A percentile compares a stretch with the other conserved stretches of the same genome.
These are phyloP conservation scores for Thalassarche chlororhynchos DNA, from an alignment of 2,113 vertebrate genomes.

Conservation along the genomic window DNA sequence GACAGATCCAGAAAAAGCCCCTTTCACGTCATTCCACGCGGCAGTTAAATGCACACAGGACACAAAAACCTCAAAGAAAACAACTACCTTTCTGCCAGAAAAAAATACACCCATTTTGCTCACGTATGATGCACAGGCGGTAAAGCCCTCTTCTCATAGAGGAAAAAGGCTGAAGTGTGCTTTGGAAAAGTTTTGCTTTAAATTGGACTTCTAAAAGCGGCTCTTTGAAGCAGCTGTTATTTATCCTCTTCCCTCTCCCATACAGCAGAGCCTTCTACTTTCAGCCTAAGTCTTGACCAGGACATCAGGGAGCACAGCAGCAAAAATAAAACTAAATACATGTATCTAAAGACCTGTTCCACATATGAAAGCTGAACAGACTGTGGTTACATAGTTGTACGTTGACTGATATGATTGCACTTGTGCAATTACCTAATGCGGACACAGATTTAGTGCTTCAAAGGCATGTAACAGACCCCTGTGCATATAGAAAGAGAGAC, in stretches of 20 bases:
- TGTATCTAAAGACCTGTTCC: neutral
- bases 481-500: neutral
- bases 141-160: neutral
- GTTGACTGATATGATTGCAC: neutral
- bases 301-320: neutral
- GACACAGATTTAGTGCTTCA: neutral
- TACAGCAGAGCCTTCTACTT: neutral
- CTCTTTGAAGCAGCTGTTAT: neutral
- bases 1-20: neutral
- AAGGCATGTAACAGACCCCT: neutral
- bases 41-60: neutral
- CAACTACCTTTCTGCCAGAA: neutral
- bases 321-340: neutral
- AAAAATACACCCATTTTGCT: neutral
- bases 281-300: neutral
- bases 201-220: neutral
- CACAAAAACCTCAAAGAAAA: neutral
- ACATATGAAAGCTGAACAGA: neutral
- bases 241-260: neutral
- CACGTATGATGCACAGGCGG: neutral
- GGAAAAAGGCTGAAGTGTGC: neutral
- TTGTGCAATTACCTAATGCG: neutral
- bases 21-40: neutral
- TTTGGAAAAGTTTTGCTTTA: neutral
- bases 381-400: accelerated